These are phyloP conservation scores for Dendroctonus valens DNA, from an alignment of 1,140 invertebrate species.

Conservation along the genomic window DNA sequence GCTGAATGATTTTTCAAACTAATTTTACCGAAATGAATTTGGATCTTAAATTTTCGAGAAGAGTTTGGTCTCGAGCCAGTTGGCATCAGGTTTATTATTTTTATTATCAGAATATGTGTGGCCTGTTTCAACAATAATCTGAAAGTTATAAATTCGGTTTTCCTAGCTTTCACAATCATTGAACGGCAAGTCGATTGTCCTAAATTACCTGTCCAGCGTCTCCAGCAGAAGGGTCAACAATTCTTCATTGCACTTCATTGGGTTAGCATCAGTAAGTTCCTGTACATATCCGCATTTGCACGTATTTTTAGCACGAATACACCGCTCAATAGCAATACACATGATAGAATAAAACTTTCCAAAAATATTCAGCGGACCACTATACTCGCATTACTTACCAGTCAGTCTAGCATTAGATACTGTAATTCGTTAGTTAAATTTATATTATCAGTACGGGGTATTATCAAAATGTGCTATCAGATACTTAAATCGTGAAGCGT, in stretches of 20 bases:
- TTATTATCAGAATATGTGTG: slow-evolving; percentile 22
- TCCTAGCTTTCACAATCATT: too few species aligned
- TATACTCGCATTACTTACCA: slow-evolving; percentile 1
- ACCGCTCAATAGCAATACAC: not conserved
- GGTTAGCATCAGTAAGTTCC: not conserved
- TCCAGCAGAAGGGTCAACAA: too few species aligned
- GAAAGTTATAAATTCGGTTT: slow-evolving; percentile 7
- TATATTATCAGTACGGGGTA: slow-evolving; percentile 8
- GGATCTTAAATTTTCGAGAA: slow-evolving; percentile 22
- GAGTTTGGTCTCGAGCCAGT: slow-evolving; percentile 24
- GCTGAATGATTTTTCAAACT: slow-evolving; percentile 14
- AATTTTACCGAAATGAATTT: slow-evolving; percentile 20
- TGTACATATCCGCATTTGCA: not conserved
- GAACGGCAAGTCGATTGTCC: too few species aligned
- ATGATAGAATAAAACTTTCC: not conserved
- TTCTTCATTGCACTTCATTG: not conserved
- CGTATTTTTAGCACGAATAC: not conserved
- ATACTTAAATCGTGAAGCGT: slow-evolving; percentile 15
- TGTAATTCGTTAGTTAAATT: slow-evolving; percentile 1
- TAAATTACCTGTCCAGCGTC: too few species aligned
- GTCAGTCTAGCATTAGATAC: slow-evolving; percentile 7
- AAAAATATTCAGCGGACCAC: not conserved
- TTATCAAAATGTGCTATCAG: slow-evolving; percentile 17
- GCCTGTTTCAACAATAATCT: slow-evolving; percentile 17
- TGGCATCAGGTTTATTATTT: slow-evolving; percentile 19